Conservation (phyloP, 2,888 invertebrate genomes). For the Rotaria socialis region DNA sequence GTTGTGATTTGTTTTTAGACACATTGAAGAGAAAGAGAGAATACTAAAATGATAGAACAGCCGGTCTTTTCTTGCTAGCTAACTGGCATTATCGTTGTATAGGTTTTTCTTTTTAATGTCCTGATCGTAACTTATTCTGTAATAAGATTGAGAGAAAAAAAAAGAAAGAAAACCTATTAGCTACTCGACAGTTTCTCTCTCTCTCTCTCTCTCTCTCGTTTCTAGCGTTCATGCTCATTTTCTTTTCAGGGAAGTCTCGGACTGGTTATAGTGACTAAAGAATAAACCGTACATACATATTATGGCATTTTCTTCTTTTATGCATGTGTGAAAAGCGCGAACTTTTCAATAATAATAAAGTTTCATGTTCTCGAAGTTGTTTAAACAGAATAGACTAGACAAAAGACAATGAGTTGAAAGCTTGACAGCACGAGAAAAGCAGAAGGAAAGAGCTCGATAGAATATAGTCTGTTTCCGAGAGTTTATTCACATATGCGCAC, state of each 20-base stretch:
- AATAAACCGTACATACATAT: not conserved
- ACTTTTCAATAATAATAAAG: slow-evolving; percentile 11
- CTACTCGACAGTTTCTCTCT: not conserved
- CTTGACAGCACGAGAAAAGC: not conserved
- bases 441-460: not conserved
- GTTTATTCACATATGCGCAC: slow-evolving; percentile 18
- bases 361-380: not conserved
- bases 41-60: not conserved
- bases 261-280: not conserved
- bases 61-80: not conserved
- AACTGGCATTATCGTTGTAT: not conserved
- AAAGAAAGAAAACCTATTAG: not conserved
- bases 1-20: not conserved
- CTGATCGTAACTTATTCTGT: slow-evolving; percentile 1
- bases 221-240: not conserved
- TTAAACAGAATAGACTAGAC: not conserved
- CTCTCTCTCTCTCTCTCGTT: not conserved
- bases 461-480: slow-evolving; percentile 7
- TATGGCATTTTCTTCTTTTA: not conserved
- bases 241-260: not conserved
- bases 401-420: not conserved
- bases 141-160: not conserved
- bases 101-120: slow-evolving; percentile 17
- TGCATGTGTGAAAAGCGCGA: not conserved
- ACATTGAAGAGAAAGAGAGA: not conserved